These are phyloP conservation scores for Thelaira solivaga DNA, from an alignment of 2,888 invertebrate species.

Conservation along the genomic window DNA sequence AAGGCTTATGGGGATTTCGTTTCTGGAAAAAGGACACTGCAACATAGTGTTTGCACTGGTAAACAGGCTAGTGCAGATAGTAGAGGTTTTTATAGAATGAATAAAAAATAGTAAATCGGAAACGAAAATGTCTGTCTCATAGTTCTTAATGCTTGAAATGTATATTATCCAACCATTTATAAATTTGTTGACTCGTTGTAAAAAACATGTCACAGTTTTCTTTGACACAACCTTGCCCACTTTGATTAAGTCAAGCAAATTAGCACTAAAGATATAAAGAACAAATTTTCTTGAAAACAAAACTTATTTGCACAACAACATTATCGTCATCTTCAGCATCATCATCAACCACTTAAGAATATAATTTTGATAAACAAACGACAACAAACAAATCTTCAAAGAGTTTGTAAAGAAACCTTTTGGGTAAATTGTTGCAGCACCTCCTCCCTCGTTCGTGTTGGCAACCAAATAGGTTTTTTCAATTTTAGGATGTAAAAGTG, in stretches of 20 bases:
- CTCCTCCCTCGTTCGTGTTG: neutral
- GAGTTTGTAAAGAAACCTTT: slow-evolving; percentile 17
- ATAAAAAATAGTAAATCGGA: too few species aligned
- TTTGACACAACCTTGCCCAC: neutral
- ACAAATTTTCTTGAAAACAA: slow-evolving; percentile 5
- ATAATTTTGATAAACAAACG: slow-evolving; percentile 12
- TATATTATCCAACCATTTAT: neutral
- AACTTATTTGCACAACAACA: slow-evolving; percentile 34
- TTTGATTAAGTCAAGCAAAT: slow-evolving; percentile 10
- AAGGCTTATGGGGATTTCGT: too few species aligned
- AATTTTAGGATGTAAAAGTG: neutral
- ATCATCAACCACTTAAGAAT: neutral
- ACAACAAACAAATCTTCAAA: slow-evolving; percentile 33
- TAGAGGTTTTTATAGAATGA: too few species aligned
- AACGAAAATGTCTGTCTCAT: too few species aligned
- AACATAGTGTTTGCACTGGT: too few species aligned
- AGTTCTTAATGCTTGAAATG: too few species aligned
- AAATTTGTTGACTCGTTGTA: neutral
- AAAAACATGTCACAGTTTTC: neutral
- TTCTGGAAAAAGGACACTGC: neutral
- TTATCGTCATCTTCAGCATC: neutral
- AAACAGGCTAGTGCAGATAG: neutral
- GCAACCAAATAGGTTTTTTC: neutral
- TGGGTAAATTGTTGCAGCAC: slow-evolving; percentile 22
- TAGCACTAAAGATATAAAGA: neutral